A percentile compares a stretch with the other conserved stretches of the same genome.
Conservation (phyloP, 2,113 vertebrate genomes). For the Menidia beryllina region DNA sequence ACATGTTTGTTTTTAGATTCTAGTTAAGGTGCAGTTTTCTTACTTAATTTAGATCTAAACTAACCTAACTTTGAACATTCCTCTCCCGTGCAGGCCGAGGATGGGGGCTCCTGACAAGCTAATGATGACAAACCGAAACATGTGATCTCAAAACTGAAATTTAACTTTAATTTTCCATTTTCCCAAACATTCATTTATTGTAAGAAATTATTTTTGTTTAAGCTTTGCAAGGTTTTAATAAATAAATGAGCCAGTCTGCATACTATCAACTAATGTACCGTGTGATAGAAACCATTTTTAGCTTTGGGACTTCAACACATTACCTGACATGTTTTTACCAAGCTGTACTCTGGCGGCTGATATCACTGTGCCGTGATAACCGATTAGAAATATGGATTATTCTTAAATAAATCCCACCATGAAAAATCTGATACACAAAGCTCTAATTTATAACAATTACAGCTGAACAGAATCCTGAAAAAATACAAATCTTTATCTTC, state of each 20-base stretch:
- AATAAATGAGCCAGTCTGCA: no score
- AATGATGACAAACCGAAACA: constrained; percentile 21
- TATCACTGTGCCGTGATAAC: no score
- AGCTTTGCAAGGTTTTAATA: no score
- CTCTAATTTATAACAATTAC: background rate
- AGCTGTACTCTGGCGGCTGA: no score
- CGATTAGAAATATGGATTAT: background rate
- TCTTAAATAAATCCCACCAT: background rate
- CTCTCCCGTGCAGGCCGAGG: constrained; percentile 45
- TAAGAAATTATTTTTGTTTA: no score
- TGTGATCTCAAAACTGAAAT: constrained; percentile 14
- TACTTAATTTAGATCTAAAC: background rate
- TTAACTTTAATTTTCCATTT: background rate
- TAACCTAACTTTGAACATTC: background rate
- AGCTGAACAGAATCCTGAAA: constrained; percentile 16
- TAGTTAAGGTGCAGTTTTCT: background rate
- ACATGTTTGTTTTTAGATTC: background rate
- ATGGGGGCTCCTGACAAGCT: constrained; percentile 30
- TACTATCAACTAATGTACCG: no score
- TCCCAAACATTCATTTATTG: no score
- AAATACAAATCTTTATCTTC: background rate
- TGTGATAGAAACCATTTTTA: no score
- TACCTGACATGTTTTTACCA: no score
- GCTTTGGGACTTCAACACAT: no score
- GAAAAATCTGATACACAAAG: background rate